Conservation (phyloP, 2,113 vertebrate genomes). For the Parus major region DNA sequence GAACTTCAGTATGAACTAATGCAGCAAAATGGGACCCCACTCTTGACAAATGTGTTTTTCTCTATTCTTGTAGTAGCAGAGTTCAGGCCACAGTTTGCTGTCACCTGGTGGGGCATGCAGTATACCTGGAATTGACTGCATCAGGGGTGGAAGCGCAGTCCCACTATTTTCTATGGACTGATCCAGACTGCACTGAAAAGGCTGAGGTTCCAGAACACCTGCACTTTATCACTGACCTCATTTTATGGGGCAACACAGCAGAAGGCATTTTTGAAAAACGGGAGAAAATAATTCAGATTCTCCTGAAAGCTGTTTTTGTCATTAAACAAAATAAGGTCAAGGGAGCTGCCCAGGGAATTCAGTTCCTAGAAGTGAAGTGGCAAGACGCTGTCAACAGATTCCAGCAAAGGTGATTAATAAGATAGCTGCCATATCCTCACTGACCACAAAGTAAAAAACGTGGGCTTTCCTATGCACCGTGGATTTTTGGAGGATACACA, state of each 20-base stretch:
- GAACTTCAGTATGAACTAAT: background rate
- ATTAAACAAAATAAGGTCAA: background rate
- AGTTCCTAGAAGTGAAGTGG: background rate
- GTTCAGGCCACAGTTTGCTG: background rate
- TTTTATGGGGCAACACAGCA: background rate
- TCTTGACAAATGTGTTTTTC: background rate
- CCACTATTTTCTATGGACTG: background rate
- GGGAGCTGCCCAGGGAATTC: background rate
- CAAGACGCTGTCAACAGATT: background rate
- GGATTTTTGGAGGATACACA: background rate
- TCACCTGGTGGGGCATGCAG: background rate
- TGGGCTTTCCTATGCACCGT: accelerated
- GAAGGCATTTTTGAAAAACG: background rate
- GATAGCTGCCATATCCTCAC: background rate
- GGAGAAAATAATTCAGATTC: background rate
- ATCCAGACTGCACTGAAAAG: background rate
- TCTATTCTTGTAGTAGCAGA: background rate
- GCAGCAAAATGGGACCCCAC: background rate
- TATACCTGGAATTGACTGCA: background rate
- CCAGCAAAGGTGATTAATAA: background rate
- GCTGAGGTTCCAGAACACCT: background rate
- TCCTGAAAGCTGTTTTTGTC: background rate
- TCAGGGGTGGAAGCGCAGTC: background rate
- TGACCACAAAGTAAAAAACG: background rate
- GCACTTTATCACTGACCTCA: background rate